Percentiles rank a stretch among this genome's conserved stretches.
Conservation (phyloP, 2,888 invertebrate genomes). For the Eupithecia subumbrata region DNA sequence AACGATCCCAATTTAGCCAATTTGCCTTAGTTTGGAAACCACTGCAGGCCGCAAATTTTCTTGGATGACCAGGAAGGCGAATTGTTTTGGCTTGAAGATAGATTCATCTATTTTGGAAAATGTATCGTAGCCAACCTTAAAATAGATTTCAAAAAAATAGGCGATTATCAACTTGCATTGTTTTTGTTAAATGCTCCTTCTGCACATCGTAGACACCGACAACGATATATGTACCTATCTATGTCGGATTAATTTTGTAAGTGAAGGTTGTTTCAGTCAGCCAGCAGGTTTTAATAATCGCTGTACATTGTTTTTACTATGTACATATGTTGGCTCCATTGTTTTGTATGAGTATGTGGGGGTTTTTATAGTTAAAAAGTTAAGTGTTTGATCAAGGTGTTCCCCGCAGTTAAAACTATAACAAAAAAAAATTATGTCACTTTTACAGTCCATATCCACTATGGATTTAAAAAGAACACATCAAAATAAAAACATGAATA, state of each 20-base stretch:
- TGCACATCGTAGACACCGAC: not conserved
- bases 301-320: too few relatives aligned
- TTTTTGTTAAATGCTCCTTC: not conserved
- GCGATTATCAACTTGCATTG: not conserved
- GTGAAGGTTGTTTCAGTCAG: not conserved
- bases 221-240: not conserved
- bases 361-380: not conserved
- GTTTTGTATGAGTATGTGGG: too few relatives aligned
- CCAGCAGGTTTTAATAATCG: not conserved
- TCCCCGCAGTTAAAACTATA: not conserved
- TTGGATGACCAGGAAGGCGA: constrained; percentile 25
- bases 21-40: constrained; percentile 54
- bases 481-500: not conserved
- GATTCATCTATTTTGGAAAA: not conserved
- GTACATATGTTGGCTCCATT: too few relatives aligned
- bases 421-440: not conserved
- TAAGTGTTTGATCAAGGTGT: not conserved
- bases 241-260: not conserved
- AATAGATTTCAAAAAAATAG: not conserved
- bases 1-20: constrained; percentile 57
- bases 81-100: not conserved
- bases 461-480: not conserved
- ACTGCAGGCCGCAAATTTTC: constrained; percentile 43
- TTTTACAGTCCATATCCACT: not conserved
- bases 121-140: not conserved